These are phyloP conservation scores for Neoitamus cyanurus DNA, from an alignment of 2,888 invertebrate genomes.

Conservation along the genomic window DNA sequence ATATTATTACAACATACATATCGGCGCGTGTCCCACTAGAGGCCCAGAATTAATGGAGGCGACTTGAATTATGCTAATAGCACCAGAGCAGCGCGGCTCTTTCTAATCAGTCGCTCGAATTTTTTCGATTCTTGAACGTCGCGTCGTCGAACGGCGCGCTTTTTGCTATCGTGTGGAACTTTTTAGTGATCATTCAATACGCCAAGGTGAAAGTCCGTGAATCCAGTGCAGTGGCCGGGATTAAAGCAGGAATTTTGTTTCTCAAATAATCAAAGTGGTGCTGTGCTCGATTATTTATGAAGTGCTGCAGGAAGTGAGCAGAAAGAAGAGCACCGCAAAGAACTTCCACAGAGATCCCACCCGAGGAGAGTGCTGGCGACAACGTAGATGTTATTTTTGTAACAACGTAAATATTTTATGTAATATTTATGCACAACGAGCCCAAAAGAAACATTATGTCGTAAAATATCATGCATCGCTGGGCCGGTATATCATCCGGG, in stretches of 20 bases:
- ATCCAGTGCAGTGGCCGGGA: neutral
- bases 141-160: neutral
- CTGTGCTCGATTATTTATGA: neutral
- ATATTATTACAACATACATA: slow-evolving; percentile 14
- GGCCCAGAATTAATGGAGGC: neutral
- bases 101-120: slow-evolving; percentile 19
- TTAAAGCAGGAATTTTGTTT: neutral
- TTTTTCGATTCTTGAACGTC: slow-evolving; percentile 4
- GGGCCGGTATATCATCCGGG: neutral
- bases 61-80: slow-evolving; percentile 14
- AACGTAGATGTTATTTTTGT: slow-evolving; percentile 12
- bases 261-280: slow-evolving; percentile 2
- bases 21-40: neutral
- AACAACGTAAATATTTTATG: slow-evolving; percentile 17
- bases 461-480: neutral
- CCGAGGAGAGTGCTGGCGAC: neutral
- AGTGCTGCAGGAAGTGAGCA: neutral
- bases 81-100: neutral
- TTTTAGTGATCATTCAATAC: neutral
- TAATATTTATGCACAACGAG: neutral
- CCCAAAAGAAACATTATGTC: neutral
- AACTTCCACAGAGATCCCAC: neutral
- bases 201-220: neutral
- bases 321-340: neutral
- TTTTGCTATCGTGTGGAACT: neutral